A percentile compares a stretch with the other conserved stretches of the same genome.
Conservation (phyloP, 1,140 invertebrate species). For the Ceratina australensis region DNA sequence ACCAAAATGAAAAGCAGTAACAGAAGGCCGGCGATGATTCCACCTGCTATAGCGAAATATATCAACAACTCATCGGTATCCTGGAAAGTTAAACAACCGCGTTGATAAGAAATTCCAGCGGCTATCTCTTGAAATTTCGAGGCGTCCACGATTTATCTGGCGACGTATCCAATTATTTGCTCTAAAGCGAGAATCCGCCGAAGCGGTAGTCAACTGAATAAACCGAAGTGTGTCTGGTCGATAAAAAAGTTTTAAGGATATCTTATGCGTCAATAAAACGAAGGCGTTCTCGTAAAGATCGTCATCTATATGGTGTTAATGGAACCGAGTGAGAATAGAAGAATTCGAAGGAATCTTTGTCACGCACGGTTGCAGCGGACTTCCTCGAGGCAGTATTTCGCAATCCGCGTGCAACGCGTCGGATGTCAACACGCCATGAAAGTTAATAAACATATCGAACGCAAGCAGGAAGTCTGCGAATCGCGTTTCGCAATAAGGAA, state of each 20-base stretch:
- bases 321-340: constrained; percentile 47
- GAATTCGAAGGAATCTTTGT: constrained; percentile 49
- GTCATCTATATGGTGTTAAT: constrained; percentile 8
- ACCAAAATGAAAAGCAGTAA: constrained; percentile 67
- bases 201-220: background rate
- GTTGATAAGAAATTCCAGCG: background rate
- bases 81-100: constrained; percentile 57
- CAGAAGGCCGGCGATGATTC: constrained; percentile 55
- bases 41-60: constrained; percentile 71
- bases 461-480: background rate
- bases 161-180: background rate
- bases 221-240: background rate
- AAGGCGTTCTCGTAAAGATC: constrained; percentile 9
- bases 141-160: background rate
- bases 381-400: constrained; percentile 48
- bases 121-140: background rate
- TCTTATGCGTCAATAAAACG: background rate
- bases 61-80: constrained; percentile 62
- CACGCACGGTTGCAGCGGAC: constrained; percentile 35
- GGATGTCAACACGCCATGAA: constrained; percentile 28
- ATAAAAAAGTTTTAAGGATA: background rate
- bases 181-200: background rate
- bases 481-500: background rate
- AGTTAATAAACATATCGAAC: constrained; percentile 9
- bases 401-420: constrained; percentile 28